These are phyloP conservation scores for Coboldia fuscipes DNA, from an alignment of 1,140 invertebrate genomes.

Conservation along the genomic window DNA sequence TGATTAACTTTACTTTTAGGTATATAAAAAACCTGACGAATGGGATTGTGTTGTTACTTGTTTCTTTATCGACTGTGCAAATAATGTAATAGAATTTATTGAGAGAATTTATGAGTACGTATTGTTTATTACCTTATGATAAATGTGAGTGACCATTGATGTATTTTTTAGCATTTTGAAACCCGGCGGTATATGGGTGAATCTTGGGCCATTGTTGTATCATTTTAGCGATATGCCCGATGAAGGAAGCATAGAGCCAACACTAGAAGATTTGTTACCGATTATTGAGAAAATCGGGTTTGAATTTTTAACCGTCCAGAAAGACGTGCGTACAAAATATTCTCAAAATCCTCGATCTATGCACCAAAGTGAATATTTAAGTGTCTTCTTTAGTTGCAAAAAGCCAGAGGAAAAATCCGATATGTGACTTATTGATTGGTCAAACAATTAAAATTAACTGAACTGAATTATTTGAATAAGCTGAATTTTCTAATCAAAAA, in stretches of 20 bases:
- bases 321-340: conserved; percentile 62
- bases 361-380: conserved; percentile 25
- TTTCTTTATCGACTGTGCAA: conserved; percentile 97
- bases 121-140: neutral
- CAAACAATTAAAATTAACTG: neutral
- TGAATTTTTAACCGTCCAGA: conserved; percentile 29
- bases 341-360: conserved; percentile 86
- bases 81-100: conserved; percentile 87
- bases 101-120: conserved; percentile 64
- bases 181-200: conserved; percentile 73
- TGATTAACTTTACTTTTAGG: conserved; percentile 24
- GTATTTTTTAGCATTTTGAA: conserved; percentile 42
- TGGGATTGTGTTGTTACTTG: conserved; percentile 92
- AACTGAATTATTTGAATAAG: neutral
- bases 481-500: no score
- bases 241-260: conserved; percentile 86
- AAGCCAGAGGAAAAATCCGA: conserved; percentile 8
- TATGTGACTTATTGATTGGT: neutral
- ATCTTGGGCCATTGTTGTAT: conserved; percentile 83
- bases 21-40: conserved; percentile 47
- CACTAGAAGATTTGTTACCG: conserved; percentile 61
- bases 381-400: conserved; percentile 17
- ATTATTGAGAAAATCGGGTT: conserved; percentile 79
- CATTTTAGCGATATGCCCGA: conserved; percentile 79
- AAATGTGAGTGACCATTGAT: neutral